Evolutionary conservation across 2,888 invertebrate genomes (phyloP).

Genomic region (Zygaena filipendulae): DNA sequence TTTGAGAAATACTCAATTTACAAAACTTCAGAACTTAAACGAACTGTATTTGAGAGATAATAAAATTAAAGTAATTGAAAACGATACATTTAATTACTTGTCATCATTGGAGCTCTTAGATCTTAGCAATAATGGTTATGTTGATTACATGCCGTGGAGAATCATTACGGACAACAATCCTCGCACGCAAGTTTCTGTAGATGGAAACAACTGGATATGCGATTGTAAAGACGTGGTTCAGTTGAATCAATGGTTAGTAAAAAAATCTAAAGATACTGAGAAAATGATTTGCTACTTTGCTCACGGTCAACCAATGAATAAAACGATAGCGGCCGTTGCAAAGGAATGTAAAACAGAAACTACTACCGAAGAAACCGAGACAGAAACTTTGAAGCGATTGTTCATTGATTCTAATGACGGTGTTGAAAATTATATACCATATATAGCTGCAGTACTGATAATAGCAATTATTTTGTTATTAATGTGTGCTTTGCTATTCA

Average conservation of each 20-base stretch:
- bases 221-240: slow-evolving; percentile 78
- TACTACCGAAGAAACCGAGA: slow-evolving; percentile 72
- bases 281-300: slow-evolving; percentile 75
- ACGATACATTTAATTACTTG: slow-evolving; percentile 80
- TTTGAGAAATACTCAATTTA: slow-evolving; percentile 82
- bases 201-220: slow-evolving; percentile 87
- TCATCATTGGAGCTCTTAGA: slow-evolving; percentile 77
- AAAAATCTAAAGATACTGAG: slow-evolving; percentile 74
- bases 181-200: slow-evolving; percentile 76
- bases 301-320: slow-evolving; percentile 58
- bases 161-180: slow-evolving; percentile 74
- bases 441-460: slow-evolving; percentile 77
- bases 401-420: slow-evolving; percentile 73
- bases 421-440: slow-evolving; percentile 78
- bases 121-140: slow-evolving; percentile 81
- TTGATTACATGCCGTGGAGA: slow-evolving; percentile 80
- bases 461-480: slow-evolving; percentile 76
- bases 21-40: slow-evolving; percentile 76
- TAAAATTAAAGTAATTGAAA: slow-evolving; percentile 76
- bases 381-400: slow-evolving; percentile 63
- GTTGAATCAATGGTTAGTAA: slow-evolving; percentile 76
- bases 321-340: slow-evolving; percentile 55
- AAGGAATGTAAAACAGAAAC: slow-evolving; percentile 72
- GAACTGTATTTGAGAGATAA: slow-evolving; percentile 83
- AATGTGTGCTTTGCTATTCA: slow-evolving; percentile 75